Evolutionary conservation across 2,888 invertebrate species (phyloP).

Genomic region (Rotaria magnacalcarata): DNA sequence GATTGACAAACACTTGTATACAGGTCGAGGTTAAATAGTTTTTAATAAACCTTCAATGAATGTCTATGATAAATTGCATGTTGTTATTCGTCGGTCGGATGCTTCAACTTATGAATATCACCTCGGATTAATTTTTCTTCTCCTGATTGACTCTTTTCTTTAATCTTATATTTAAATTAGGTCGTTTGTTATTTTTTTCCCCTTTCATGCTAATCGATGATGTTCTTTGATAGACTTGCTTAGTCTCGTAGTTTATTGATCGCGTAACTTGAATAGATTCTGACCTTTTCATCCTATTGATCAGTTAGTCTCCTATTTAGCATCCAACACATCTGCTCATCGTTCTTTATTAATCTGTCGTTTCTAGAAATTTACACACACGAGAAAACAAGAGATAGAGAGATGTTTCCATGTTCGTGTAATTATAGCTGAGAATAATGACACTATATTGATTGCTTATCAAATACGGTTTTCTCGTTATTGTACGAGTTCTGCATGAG

Average conservation of each 20-base stretch:
- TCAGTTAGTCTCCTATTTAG: background rate
- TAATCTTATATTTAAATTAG: background rate
- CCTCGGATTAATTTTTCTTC: background rate
- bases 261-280: background rate
- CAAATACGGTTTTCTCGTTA: background rate
- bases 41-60: no score
- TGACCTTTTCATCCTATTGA: slow-evolving; percentile 2
- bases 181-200: background rate
- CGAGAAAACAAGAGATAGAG: background rate
- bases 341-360: background rate
- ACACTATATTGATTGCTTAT: background rate
- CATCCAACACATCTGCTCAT: background rate
- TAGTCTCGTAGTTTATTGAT: background rate
- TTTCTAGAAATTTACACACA: background rate
- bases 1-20: background rate
- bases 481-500: background rate
- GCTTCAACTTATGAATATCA: no score
- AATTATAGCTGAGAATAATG: background rate
- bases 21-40: background rate
- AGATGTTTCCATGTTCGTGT: background rate
- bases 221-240: background rate
- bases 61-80: no score
- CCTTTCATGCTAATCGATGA: background rate
- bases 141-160: background rate
- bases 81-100: no score